A percentile compares a stretch with the other conserved stretches of the same genome.
These are phyloP conservation scores for Pungitius pungitius DNA, from an alignment of 2,113 vertebrate genomes.

Conservation along the genomic window DNA sequence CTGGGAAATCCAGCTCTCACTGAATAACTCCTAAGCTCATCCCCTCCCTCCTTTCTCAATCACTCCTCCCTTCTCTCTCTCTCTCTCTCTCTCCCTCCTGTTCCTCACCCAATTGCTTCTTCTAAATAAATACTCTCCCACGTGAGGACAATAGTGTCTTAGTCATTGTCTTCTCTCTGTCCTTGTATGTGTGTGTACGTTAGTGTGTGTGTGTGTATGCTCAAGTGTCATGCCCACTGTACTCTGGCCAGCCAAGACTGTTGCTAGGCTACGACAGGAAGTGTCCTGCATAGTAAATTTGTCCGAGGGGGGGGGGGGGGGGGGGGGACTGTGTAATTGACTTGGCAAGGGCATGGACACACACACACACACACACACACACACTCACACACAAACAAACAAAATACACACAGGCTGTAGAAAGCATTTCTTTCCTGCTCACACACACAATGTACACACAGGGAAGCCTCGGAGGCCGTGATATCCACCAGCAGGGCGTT, in stretches of 20 bases:
- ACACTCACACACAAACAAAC: conserved; percentile 53
- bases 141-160: conserved; percentile 33
- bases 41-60: conserved; percentile 9
- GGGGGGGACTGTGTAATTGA: conserved; percentile 59
- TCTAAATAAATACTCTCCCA: conserved; percentile 26
- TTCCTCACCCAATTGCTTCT: conserved; percentile 4
- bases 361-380: conserved; percentile 43
- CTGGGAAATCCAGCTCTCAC: conserved; percentile 16
- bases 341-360: conserved; percentile 64
- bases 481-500: conserved; percentile 35
- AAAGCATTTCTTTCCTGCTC: not conserved
- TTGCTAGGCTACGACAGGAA: conserved; percentile 78
- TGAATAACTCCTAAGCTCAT: conserved; percentile 3
- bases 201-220: conserved; percentile 1
- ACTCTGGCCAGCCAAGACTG: conserved; percentile 52
- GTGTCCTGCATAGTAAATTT: conserved; percentile 75
- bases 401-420: conserved; percentile 18
- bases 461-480: conserved; percentile 6
- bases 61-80: not conserved
- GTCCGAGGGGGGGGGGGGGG: conserved; percentile 44
- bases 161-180: not conserved
- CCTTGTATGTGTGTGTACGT: not conserved
- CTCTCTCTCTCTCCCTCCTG: not conserved
- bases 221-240: conserved; percentile 57
- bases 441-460: not conserved